Conservation (phyloP, 92 coral and sea anemone species). For the Pocillopora grandis region DNA sequence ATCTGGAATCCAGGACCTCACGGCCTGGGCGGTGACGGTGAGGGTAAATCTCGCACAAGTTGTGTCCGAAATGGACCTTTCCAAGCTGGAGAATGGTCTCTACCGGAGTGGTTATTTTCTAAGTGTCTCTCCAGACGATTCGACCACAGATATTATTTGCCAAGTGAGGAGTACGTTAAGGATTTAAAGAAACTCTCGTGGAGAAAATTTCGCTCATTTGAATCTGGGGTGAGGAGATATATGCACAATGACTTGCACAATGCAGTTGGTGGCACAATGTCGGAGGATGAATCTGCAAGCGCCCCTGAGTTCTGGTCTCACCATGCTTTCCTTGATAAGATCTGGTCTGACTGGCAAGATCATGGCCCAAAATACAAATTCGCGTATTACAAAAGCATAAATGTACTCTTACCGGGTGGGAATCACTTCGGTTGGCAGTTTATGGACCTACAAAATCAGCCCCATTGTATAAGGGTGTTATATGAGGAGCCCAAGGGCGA, state of each 20-base stretch:
- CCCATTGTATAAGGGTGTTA: conserved; percentile 56
- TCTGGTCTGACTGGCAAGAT: conserved; percentile 97
- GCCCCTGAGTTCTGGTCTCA: conserved; percentile 93
- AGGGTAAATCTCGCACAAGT: conserved; percentile 49
- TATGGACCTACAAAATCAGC: conserved; percentile 64
- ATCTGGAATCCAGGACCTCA: conserved; percentile 81
- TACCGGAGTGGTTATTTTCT: conserved; percentile 51
- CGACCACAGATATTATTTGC: conserved; percentile 34
- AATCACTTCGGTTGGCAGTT: conserved; percentile 40
- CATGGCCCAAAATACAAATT: conserved; percentile 63
- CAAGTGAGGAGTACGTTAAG: conserved; percentile 33
- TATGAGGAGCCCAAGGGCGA: conserved; percentile 38
- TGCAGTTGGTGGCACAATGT: conserved; percentile 88
- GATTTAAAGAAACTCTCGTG: conserved; percentile 40
- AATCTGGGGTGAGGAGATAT: conserved; percentile 46
- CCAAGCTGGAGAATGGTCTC: conserved; percentile 53
- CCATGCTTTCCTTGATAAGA: conserved; percentile 90
- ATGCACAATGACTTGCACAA: conserved; percentile 81
- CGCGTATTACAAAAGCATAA: conserved; percentile 41
- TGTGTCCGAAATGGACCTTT: conserved; percentile 85
- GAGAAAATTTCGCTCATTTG: conserved; percentile 60
- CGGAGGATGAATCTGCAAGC: conserved; percentile 66
- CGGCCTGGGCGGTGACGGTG: conserved; percentile 91
- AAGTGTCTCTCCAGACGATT: conserved; percentile 62
- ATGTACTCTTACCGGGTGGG: conserved; percentile 55